Evolutionary conservation across 2,113 vertebrate genomes (phyloP), one percentile per base, ranked within the genome.

Genomic region (Corydoras sp.): DNA sequence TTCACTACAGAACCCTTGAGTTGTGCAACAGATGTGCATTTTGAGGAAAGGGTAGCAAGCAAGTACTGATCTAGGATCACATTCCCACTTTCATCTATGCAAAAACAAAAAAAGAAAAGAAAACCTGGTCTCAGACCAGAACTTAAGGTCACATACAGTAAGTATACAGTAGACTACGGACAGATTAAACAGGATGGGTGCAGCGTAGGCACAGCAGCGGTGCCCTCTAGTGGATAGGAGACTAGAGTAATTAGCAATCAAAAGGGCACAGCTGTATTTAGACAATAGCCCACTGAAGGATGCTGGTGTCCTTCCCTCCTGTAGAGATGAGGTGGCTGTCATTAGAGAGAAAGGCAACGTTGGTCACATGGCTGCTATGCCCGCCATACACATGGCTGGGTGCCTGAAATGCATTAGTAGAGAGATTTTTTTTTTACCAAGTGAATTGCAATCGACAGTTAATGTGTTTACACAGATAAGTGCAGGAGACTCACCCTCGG

Each of bases 331-430:
- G 89, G 79, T 85, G 69, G 69, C 89, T 88, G 90, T 93, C 86
- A 30, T 93, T 88, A 68, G 90, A 91, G 76, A 95, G 84, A 86
- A 96, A 96, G 87, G 92, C 91, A 82, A 93, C 87, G 7, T 93
- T 94, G 73, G 94, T 96, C 85, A 96, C 94, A n/a, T 96, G 94
- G 85, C 94, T 96, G 91, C 94, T 95, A 87, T 96, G 94, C 69
- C 94, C 94, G 1, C 88, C 83, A 1, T 92, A 93, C 68, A 86
- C 85, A 79, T 93, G 89, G 87, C 92, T 89, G 0, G 85, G 90
- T 65, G 92, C 92, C 94, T 96, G 69, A 2, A 68, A 0, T 18
- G 4, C 9, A 14, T 58, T 43, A 60, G 29, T 4, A 61, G 24
- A 68, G n/a, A 9, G 49, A 49, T 30, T 54, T 62, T 68, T 62